Conservation (phyloP, 2,113 vertebrate species). For the Epinephelus fuscoguttatus region DNA sequence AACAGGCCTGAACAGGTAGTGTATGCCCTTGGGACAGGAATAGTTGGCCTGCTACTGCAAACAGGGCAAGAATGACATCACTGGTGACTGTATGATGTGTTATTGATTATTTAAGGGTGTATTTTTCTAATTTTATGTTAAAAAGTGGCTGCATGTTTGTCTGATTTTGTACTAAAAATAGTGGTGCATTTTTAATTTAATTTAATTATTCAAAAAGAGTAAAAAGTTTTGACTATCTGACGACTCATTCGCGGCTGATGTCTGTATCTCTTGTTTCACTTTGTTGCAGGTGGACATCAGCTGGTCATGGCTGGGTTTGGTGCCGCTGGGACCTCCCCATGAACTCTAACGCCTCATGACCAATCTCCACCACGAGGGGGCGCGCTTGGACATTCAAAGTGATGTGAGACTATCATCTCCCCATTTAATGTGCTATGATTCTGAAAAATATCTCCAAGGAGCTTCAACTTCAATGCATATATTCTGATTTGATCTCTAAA, state of each 20-base stretch:
- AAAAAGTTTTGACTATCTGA: background rate
- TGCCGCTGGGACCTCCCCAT: slow-evolving; percentile 60
- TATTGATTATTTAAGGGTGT: background rate
- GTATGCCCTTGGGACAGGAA: slow-evolving; percentile 50
- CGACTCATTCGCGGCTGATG: background rate
- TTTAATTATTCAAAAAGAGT: background rate
- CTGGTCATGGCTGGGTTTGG: slow-evolving; percentile 25
- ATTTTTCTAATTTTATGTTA: background rate
- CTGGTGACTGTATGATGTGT: background rate
- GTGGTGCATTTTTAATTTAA: background rate
- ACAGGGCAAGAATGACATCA: background rate
- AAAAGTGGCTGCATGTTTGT: background rate
- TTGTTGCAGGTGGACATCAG: slow-evolving; percentile 33
- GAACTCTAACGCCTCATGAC: slow-evolving; percentile 41
- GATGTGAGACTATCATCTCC: slow-evolving; percentile 11
- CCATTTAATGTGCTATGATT: background rate
- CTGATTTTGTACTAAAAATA: background rate
- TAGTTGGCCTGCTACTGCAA: slow-evolving; percentile 30
- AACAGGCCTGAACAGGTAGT: slow-evolving; percentile 62
- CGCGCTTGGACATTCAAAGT: slow-evolving; percentile 29
- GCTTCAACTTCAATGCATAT: background rate
- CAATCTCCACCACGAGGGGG: slow-evolving; percentile 70
- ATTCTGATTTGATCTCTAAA: background rate
- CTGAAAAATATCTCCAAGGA: background rate
- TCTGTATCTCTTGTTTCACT: background rate